Conservation (phyloP, 2,888 invertebrate genomes). For the Plemyria rubiginata region DNA sequence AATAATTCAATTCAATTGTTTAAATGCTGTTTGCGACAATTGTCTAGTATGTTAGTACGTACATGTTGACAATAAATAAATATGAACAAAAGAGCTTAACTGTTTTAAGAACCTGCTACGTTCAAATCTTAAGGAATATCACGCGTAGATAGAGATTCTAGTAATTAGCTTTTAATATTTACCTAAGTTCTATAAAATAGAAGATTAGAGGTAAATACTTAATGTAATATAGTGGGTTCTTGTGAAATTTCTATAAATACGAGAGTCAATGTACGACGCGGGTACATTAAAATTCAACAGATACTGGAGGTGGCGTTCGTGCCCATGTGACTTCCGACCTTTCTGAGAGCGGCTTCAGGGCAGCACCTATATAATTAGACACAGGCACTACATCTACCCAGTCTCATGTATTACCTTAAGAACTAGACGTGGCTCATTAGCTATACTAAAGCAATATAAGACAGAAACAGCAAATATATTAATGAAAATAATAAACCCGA, state of each 20-base stretch:
- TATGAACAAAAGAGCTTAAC: too few relatives aligned
- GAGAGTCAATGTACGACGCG: conserved; percentile 5
- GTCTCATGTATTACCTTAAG: conserved; percentile 29
- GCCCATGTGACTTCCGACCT: conserved; percentile 41
- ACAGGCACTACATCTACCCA: conserved; percentile 21
- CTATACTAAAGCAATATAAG: background rate
- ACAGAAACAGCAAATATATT: background rate
- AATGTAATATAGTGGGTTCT: background rate
- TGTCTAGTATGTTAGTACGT: too few relatives aligned
- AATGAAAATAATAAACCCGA: background rate
- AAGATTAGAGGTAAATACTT: background rate
- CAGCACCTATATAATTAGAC: conserved; percentile 19
- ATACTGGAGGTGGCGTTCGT: conserved; percentile 25
- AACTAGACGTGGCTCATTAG: conserved; percentile 10
- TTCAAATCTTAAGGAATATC: too few relatives aligned
- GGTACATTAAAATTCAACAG: conserved; percentile 31
- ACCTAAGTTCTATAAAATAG: background rate
- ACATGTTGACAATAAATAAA: too few relatives aligned
- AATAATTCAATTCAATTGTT: too few relatives aligned
- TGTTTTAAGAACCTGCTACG: too few relatives aligned
- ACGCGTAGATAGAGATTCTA: too few relatives aligned
- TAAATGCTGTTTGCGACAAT: too few relatives aligned
- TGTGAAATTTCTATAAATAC: conserved; percentile 2
- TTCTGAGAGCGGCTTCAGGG: conserved; percentile 23
- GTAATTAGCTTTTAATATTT: background rate